Base-by-base conservation (phyloP, 92 coral and sea anemone genomes). In the Chrysogorgia sp. region DNA sequence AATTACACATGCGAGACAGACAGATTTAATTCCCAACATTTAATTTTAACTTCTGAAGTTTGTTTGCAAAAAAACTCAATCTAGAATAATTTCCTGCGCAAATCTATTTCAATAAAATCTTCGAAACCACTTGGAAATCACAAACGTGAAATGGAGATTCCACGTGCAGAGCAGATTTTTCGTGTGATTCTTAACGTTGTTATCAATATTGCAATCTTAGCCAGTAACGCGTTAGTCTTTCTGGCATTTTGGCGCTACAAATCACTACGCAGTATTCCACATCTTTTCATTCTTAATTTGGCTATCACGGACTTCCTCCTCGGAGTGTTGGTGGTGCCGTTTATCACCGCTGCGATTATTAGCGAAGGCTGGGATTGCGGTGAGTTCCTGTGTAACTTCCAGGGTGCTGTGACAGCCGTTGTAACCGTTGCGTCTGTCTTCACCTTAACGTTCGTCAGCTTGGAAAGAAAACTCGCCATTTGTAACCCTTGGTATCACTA, bases 381-480 rank as follows among this genome's bases (percentile, higher is more conserved):
- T 5, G 22, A 23, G 3, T 17, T 52, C 6, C 17, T 52, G 21
- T 52, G 59, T 20, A 52, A 52, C 20, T 23, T 52, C 6, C 59
- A 52, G 17, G 59, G 59, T 5, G 59, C 59, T 17, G 59, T 23
- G 7, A 52, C 59, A 20, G 59, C 17, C 7, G 17, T 52, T 52
- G 20, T 52, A 23, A 52, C 3, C 59, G 59, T 52, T 6, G 59
- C 59, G 6, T 52, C 59, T 17, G 59, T 52, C 17, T 52, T 17
- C 20, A 52, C 59, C 6, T 17, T 52, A 17, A 52, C 59, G 6
- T 52, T 52, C 59, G 59, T 52, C 22, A 52, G 59, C 26, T 52
- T 52, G 59, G 59, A 52, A 52, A 17, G 59, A 52, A 52, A 52
- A 17, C 59, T 52, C 22, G 59, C 59, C 59, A 52, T 52, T 17